Evolutionary conservation across 2,113 vertebrate species (phyloP).

Genomic region (Hylia prasina): DNA sequence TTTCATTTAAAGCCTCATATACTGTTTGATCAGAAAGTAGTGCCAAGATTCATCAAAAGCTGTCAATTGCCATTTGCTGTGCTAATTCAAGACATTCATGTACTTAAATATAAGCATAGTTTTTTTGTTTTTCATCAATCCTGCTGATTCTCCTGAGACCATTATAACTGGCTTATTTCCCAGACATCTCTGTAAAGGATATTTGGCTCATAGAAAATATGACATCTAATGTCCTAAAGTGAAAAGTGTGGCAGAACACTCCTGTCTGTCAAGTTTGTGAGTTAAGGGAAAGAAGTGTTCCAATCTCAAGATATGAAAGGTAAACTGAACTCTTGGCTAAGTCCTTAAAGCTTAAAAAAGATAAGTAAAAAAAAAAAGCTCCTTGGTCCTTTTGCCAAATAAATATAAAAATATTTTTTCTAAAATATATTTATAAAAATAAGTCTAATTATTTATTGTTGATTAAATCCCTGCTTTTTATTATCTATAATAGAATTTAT

Average conservation of each 20-base stretch:
- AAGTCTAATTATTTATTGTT: not conserved
- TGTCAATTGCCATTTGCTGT: conserved; percentile 41
- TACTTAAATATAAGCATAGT: not conserved
- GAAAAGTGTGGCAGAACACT: not conserved
- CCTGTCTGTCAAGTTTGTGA: not conserved
- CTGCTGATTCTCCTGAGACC: conserved; percentile 14
- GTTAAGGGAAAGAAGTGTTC: not conserved
- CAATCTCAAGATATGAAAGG: not conserved
- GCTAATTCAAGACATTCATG: not conserved
- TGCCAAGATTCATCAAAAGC: conserved; percentile 37
- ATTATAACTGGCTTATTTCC: conserved; percentile 30
- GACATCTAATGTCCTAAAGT: not conserved
- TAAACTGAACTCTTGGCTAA: not conserved
- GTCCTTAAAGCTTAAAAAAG: not conserved
- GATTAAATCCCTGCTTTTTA: not conserved
- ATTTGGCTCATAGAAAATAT: not conserved
- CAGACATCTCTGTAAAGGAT: conserved; percentile 9
- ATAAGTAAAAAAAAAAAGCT: not conserved
- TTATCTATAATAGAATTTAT: not conserved
- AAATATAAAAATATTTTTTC: not conserved
- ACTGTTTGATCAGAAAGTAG: not conserved
- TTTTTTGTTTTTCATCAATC: conserved; percentile 8
- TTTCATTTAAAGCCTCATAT: not conserved
- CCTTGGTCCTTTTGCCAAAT: not conserved
- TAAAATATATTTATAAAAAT: not conserved